phyloP scores from a whole-genome alignment of 2,888 invertebrate genomes.

The Drosophila mercatorum region DNA sequence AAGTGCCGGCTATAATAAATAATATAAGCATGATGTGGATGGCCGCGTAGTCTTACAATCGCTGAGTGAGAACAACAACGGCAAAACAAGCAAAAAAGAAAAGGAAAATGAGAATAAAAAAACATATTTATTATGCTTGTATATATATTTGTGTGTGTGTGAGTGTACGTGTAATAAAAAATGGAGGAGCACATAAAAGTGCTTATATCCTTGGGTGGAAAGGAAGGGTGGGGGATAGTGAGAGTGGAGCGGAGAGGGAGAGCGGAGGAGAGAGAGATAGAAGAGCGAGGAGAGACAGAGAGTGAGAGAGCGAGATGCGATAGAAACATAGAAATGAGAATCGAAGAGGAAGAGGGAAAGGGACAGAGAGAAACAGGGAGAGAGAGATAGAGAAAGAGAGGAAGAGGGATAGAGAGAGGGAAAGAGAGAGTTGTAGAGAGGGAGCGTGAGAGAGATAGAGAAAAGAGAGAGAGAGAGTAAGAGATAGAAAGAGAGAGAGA shows the following conservation, averaged over 20 bases:
- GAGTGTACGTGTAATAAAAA: not conserved
- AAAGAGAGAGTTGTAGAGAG: not conserved
- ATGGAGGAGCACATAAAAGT: not conserved
- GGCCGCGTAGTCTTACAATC: slow-evolving; percentile 6
- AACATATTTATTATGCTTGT: not conserved
- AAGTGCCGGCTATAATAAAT: slow-evolving; percentile 55
- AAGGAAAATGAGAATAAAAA: not conserved
- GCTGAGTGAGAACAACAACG: slow-evolving; percentile 1
- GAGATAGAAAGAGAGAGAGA: too few species aligned
- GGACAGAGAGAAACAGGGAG: not conserved
- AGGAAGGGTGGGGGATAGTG: not conserved
- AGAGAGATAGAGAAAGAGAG: not conserved
- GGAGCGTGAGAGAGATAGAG: too few species aligned
- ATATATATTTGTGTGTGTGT: not conserved
- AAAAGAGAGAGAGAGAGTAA: not conserved
- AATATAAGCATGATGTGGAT: slow-evolving; percentile 40
- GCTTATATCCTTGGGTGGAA: not conserved
- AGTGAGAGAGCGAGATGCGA: not conserved
- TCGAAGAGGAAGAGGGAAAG: too few species aligned
- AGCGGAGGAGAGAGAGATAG: not conserved
- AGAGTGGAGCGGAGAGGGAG: not conserved
- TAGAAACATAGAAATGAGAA: too few species aligned
- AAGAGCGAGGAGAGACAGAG: not conserved
- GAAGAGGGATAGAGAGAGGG: too few species aligned
- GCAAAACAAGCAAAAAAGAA: not conserved